Percentiles rank a stretch among this genome's conserved stretches.
Evolutionary conservation across 2,113 vertebrate species (phyloP).

Genomic region (Uropsilus gracilis): DNA sequence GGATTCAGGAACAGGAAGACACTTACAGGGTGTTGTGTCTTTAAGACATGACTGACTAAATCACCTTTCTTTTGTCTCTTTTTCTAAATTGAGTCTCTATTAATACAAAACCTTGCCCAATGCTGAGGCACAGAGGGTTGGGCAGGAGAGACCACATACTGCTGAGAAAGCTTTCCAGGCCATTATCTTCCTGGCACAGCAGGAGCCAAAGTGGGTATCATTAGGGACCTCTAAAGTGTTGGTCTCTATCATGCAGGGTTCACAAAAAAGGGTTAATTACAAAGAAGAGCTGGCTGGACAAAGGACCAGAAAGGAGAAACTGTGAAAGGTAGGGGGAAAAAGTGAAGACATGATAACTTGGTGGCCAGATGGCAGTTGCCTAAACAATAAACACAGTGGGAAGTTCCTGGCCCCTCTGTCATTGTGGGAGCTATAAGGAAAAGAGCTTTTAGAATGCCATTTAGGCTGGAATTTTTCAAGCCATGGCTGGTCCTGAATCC

Average conservation of each 20-base stretch:
- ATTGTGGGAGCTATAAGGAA: not conserved
- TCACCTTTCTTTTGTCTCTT: slow-evolving; percentile 60
- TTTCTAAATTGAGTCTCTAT: slow-evolving; percentile 53
- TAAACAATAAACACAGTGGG: slow-evolving; percentile 40
- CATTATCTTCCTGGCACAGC: slow-evolving; percentile 75
- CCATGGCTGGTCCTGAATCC: slow-evolving; percentile 12
- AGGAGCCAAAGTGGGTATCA: slow-evolving; percentile 74
- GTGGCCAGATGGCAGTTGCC: not conserved
- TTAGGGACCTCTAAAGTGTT: slow-evolving; percentile 63
- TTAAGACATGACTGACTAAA: slow-evolving; percentile 50
- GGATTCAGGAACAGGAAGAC: not conserved
- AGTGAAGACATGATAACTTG: slow-evolving; percentile 36
- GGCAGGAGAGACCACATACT: not conserved
- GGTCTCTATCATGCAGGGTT: slow-evolving; percentile 48
- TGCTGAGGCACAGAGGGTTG: not conserved
- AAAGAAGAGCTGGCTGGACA: slow-evolving; percentile 52
- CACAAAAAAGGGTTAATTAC: slow-evolving; percentile 68
- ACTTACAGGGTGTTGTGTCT: not conserved
- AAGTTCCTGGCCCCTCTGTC: slow-evolving; percentile 23
- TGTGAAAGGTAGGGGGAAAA: slow-evolving; percentile 37
- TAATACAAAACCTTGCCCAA: slow-evolving; percentile 46
- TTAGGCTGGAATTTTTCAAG: slow-evolving; percentile 51
- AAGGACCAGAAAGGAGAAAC: slow-evolving; percentile 63
- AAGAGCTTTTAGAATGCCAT: slow-evolving; percentile 51
- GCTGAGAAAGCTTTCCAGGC: slow-evolving; percentile 70